Evolutionary conservation across 2,888 invertebrate genomes (phyloP), one percentile per base, ranked within the genome.

Genomic region (Parasteatoda lunata): DNA sequence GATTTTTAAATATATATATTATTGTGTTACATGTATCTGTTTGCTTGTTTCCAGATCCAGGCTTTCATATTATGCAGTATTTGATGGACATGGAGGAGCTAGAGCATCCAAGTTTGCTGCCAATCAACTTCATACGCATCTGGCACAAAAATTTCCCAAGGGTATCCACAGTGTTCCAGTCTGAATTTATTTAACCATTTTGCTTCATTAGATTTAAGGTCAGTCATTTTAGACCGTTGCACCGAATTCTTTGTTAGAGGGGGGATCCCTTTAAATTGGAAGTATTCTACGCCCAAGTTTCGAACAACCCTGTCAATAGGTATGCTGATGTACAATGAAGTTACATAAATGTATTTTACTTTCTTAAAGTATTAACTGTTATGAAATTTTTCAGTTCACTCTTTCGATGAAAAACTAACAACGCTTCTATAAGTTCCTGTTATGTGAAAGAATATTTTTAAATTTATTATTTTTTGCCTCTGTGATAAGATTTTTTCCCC

Each of bases 61-160:
- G 4, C 85, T 92, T 45, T 91, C 92, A 1, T 90, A 92, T 78
- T 93, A 92, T 89, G 93, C 91, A 48, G 92, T 93, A 65, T 93
- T 92, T 91, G 93, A 93, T 90, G 93, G 93, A 4, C 93, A 93
- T 89, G 92, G 91, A 64, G 93, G 93, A 71, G 89, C 90, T 4
- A 90, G 92, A 88, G 93, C 93, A 13, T 91, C 93, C 52, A 91
- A 91, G 89, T 93, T 91, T 90, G 92, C 92, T 89, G 92, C 92
- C 70, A 90, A 91, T 88, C 90, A 91, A 89, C 90, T 93, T 89
- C 92, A 92, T 90, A 90, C 90, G 89, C 91, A 91, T 90, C 90
- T 93, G 83, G 91, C 91, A 88, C 90, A 91, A 88, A 91, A 91
- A 89, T 91, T 93, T 90, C 92, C 92, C 71, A 92, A 92, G 91